Base-by-base conservation (phyloP, 2,888 invertebrate species). In the Choreutis nemorana region DNA sequence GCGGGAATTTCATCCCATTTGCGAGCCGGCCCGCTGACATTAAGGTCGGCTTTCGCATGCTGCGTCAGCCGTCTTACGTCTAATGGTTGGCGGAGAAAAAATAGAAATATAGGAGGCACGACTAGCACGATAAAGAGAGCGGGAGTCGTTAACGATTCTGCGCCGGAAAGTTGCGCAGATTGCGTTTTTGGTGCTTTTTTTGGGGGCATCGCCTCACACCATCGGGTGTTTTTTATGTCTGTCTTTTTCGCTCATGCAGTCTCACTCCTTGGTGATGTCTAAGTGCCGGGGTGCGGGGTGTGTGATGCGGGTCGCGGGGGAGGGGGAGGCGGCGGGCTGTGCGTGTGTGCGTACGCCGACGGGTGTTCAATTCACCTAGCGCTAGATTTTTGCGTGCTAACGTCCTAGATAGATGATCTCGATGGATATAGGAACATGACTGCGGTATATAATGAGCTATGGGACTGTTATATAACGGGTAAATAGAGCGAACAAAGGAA, bases 101-200 rank as follows among this genome's bases (percentile, higher is more conserved):
- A 77, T 78, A 77, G 75, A 77, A 78, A 77, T 77, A 78, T 78
- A 78, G 75, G 73, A 75, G 75, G 70, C 71, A 68, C 65, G 58
- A 66, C 65, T 64, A 64, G 68, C 58, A 75, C 71, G 77, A 75
- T 78, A 78, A 77, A 78, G 77, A 78, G 78, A 75, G 71, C 70
- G 61, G 68, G 68, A 73, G 72, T 77, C 72, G 77, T 75, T 80
- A 80, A 79, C 80, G 79, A 80, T 80, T 80, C 77, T 80, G 80
- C 80, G 80, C 80, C 68, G 78, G 75, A 66, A 79, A 78, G 79
- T 79, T 80, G 80, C 80, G 80, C 80, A 80, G 79, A 75, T 77
- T 73, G 68, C 70, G 78, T 79, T 79, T 80, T 79, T 79, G 80
- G 78, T 77, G 77, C 72, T 78, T 80, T 79, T 80, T 80, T 80